phyloP scores from a whole-genome alignment of 2,113 vertebrate genomes.

The Podilymbus podiceps region DNA sequence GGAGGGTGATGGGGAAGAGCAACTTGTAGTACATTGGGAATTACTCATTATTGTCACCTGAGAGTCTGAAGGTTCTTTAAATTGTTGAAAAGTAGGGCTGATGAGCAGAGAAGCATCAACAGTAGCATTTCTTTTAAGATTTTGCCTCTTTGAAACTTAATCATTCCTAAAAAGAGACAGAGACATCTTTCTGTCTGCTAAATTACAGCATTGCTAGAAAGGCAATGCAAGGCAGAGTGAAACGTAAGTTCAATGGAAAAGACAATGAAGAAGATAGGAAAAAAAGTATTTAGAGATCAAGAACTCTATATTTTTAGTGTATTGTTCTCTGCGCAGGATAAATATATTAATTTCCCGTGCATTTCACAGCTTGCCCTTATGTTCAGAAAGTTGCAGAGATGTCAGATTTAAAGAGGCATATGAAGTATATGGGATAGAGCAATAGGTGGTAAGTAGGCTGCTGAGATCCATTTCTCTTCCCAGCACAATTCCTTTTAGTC shows the following conservation, averaged over 20 bases:
- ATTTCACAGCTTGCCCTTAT: constrained; percentile 51
- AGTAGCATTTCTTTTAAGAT: neutral
- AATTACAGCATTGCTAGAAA: neutral
- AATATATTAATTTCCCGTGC: constrained; percentile 53
- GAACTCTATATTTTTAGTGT: neutral
- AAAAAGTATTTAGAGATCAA: neutral
- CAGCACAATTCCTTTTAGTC: constrained; percentile 19
- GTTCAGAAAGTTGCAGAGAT: constrained; percentile 28
- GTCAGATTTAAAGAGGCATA: constrained; percentile 49
- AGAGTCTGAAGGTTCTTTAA: constrained; percentile 7
- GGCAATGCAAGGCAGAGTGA: neutral
- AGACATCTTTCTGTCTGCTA: neutral
- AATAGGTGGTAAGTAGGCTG: constrained; percentile 46
- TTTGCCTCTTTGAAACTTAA: neutral
- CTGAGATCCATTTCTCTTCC: constrained; percentile 54
- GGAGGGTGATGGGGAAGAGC: neutral
- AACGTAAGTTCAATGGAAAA: neutral
- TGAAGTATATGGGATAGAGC: constrained; percentile 31
- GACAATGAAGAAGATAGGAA: constrained; percentile 2
- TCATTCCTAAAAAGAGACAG: neutral
- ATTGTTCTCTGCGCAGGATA: neutral
- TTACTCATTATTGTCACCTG: neutral
- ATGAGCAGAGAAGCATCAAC: neutral
- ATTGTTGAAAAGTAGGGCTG: neutral
- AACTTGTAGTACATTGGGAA: neutral